These are phyloP conservation scores for Chloroceryle aenea DNA, from an alignment of 2,113 vertebrate genomes.

Conservation along the genomic window DNA sequence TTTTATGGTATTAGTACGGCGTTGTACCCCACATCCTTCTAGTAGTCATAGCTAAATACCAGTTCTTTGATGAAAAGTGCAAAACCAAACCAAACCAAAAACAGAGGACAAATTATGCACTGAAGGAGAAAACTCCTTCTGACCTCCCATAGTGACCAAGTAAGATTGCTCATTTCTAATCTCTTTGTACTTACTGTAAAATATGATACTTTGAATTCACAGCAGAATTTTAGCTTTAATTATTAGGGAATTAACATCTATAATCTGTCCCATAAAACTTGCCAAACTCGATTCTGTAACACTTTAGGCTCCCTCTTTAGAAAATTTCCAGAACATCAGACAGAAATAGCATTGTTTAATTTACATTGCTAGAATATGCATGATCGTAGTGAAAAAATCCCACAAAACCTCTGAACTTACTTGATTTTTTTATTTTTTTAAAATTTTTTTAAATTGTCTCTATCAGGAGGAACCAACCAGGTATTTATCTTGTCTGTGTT, in stretches of 20 bases:
- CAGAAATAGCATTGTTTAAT: neutral
- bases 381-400: neutral
- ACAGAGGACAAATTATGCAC: neutral
- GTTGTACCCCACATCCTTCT: neutral
- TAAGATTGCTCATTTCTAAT: neutral
- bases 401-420: neutral
- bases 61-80: neutral
- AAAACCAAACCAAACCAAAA: neutral
- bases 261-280: neutral
- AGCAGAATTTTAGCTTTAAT: neutral
- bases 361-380: neutral
- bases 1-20: neutral
- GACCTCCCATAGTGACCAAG: neutral
- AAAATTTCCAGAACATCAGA: neutral
- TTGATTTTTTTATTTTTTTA: neutral
- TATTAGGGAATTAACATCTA: neutral
- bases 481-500: neutral
- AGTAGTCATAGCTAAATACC: neutral
- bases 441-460: neutral
- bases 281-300: neutral
- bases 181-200: neutral
- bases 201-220: neutral
- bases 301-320: neutral
- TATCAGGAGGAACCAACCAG: neutral
- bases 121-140: neutral